Conservation (phyloP, 2,888 invertebrate species). For the Polymixis flavicincta region DNA sequence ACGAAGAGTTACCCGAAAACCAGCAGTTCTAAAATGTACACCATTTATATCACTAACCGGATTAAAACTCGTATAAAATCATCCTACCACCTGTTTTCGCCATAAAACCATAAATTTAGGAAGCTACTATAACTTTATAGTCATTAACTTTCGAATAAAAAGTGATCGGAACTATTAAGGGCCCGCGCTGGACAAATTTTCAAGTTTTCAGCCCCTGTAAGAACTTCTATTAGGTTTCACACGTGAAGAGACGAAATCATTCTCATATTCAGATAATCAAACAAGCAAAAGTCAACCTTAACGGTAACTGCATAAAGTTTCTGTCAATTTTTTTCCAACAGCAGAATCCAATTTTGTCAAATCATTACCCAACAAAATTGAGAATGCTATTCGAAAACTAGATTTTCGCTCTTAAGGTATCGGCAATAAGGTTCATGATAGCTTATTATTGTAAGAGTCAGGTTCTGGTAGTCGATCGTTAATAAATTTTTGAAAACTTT, state of each 20-base stretch:
- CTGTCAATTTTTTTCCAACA: conserved; percentile 12
- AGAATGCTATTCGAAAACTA: conserved; percentile 23
- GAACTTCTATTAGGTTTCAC: conserved; percentile 62
- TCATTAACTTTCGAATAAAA: conserved; percentile 56
- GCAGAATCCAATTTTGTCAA: conserved; percentile 56
- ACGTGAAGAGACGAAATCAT: conserved; percentile 55
- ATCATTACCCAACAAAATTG: conserved; percentile 42
- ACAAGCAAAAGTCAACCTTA: conserved; percentile 47
- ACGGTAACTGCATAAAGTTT: neutral
- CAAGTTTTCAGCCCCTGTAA: conserved; percentile 56
- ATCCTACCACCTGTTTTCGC: conserved; percentile 36
- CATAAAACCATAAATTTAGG: conserved; percentile 30
- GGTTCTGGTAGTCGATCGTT: conserved; percentile 68
- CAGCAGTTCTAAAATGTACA: conserved; percentile 7
- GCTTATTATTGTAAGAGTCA: neutral
- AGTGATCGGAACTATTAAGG: conserved; percentile 68
- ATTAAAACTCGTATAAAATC: conserved; percentile 26
- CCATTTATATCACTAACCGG: conserved; percentile 9
- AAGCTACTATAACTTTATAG: conserved; percentile 24
- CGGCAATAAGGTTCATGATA: conserved; percentile 31
- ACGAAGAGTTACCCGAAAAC: neutral
- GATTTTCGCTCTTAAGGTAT: conserved; percentile 37
- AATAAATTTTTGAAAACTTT: conserved; percentile 81
- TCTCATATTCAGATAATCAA: neutral
- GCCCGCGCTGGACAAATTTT: conserved; percentile 62